Evolutionary conservation across 1,140 invertebrate species (phyloP), one percentile per base, ranked within the genome.

Genomic region (Orius laevigatus): DNA sequence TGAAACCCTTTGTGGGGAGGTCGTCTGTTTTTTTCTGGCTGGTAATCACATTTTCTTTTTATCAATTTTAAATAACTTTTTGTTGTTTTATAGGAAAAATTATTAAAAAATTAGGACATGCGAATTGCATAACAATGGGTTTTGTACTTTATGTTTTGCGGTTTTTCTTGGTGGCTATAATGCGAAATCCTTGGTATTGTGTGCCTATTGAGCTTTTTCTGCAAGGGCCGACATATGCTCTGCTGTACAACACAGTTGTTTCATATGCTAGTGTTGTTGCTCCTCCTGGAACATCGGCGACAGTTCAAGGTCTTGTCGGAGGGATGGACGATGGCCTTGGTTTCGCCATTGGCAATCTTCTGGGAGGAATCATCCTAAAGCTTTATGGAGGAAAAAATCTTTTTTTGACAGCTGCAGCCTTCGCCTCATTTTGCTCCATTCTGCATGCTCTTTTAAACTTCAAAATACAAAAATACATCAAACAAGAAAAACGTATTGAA

Each of bases 271-370:
- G 79, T 31, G 73, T 69, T 4, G 68, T 85, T 14, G 70, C 80
- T 0, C 82, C 83, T 1, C 72, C 75, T 0, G 82, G 82, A 1
- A 75, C 82, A n/a, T 81, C 79, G 3, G 80, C 81, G 2, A 85
- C 82, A 0, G 75, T 84, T 14, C 82, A 87, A 60, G 82, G 82
- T 1, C 70, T 87, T 33, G 78, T 82, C 25, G 81, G 81, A n/a
- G 81, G 81, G 12, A 78, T 83, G 74, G 81, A 84, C 56, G 81
- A 84, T 54, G 81, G 80, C 0, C 65, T 85, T 16, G 82, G 82
- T 25, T 25, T 25, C 25, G 25, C 25, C 25, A 25, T 25, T 8
- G 25, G 25, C 25, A 25, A 25, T 25, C 25, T 25, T 25, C 25
- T 25, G 3, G 25, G 25, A 4, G 25, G 25, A 4, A 25, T 25